A percentile compares a stretch with the other conserved stretches of the same genome.
These are phyloP conservation scores for Sander lucioperca DNA, from an alignment of 2,113 vertebrate species.

Conservation along the genomic window DNA sequence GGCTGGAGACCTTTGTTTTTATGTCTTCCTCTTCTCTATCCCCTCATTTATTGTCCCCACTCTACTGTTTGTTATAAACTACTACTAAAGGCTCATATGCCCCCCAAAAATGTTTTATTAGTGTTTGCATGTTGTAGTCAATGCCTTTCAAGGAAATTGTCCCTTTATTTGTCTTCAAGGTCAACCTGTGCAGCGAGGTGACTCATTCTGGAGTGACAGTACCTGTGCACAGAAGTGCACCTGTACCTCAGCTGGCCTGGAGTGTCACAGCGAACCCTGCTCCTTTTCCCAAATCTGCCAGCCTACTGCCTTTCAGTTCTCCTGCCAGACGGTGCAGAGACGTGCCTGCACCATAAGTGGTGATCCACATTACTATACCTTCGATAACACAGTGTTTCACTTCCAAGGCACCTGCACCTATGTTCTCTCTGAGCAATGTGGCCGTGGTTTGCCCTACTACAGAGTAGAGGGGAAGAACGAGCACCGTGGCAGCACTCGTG, in stretches of 20 bases:
- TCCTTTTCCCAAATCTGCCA: slow-evolving; percentile 68
- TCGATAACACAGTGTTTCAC: slow-evolving; percentile 65
- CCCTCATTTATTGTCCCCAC: not conserved
- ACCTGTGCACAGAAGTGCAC: slow-evolving; percentile 68
- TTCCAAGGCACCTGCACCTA: slow-evolving; percentile 76
- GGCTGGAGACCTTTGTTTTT: not conserved
- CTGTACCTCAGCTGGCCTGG: slow-evolving; percentile 53
- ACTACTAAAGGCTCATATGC: not conserved
- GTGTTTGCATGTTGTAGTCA: not conserved
- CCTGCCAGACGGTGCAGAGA: slow-evolving; percentile 64
- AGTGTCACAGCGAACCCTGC: slow-evolving; percentile 60
- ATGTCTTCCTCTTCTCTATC: not conserved
- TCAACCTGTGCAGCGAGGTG: slow-evolving; percentile 34
- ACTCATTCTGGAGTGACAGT: slow-evolving; percentile 75
- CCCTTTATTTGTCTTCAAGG: slow-evolving; percentile 51
- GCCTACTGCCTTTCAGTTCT: slow-evolving; percentile 42
- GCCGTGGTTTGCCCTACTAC: slow-evolving; percentile 42
- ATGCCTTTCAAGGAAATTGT: not conserved
- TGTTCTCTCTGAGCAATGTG: slow-evolving; percentile 75
- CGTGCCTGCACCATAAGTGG: slow-evolving; percentile 72
- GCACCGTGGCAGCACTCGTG: slow-evolving; percentile 54
- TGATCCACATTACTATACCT: slow-evolving; percentile 80
- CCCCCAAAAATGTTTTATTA: not conserved
- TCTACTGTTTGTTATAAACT: not conserved
- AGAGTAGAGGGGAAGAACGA: slow-evolving; percentile 74